Evolutionary conservation across 2,797 vertebrate species (phyloP).

Genomic region (Falco columbarius): DNA sequence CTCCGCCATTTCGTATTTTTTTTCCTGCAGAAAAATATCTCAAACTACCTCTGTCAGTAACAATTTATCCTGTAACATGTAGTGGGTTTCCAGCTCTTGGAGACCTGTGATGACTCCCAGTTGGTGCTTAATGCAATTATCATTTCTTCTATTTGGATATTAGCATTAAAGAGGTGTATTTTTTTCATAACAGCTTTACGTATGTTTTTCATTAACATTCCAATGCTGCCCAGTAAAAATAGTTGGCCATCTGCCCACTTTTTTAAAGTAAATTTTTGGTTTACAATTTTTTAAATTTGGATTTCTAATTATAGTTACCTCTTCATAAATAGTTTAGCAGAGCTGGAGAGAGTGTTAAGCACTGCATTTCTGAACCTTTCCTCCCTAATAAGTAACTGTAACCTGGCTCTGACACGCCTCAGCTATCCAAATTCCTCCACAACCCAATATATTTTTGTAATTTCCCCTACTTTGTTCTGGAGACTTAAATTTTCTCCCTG

Average conservation of each 20-base stretch:
- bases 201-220: slow-evolving; percentile 67
- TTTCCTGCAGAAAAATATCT: neutral
- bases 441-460: slow-evolving; percentile 71
- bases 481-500: slow-evolving; percentile 28
- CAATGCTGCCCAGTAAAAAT: slow-evolving; percentile 62
- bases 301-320: slow-evolving; percentile 60
- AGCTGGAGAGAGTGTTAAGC: slow-evolving; percentile 39
- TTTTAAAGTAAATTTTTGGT: slow-evolving; percentile 58
- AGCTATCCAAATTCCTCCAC: slow-evolving; percentile 39
- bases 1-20: neutral
- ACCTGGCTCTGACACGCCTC: slow-evolving; percentile 48
- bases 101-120: neutral
- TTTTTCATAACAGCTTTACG: slow-evolving; percentile 38
- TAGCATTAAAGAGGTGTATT: slow-evolving; percentile 1
- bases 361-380: slow-evolving; percentile 30
- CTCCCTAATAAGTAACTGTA: slow-evolving; percentile 20
- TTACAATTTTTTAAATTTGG: slow-evolving; percentile 58
- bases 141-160: slow-evolving; percentile 51
- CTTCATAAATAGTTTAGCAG: slow-evolving; percentile 64
- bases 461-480: slow-evolving; percentile 71
- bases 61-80: neutral
- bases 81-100: neutral
- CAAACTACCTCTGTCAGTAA: neutral
- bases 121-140: slow-evolving; percentile 36
- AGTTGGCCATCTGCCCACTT: slow-evolving; percentile 44